Evolutionary conservation across 2,888 invertebrate genomes (phyloP).

Genomic region (Autographa gamma): DNA sequence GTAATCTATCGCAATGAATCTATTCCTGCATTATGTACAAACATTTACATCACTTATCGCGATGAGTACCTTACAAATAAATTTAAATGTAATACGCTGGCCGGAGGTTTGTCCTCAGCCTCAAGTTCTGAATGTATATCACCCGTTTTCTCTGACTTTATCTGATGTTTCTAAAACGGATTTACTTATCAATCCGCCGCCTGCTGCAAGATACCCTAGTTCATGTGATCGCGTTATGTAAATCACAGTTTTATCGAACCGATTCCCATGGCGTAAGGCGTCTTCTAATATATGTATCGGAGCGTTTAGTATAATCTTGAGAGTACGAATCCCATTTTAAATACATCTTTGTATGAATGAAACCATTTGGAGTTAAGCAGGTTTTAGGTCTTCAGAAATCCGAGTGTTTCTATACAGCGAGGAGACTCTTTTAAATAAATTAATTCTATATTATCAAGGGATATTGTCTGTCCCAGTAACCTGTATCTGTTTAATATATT

Average conservation of each 20-base stretch:
- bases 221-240: constrained; percentile 7
- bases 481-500: constrained; percentile 25
- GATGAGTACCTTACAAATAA: not conserved
- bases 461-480: constrained; percentile 10
- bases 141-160: constrained; percentile 4
- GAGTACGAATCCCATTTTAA: constrained; percentile 29
- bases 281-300: constrained; percentile 2
- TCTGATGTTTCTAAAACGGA: constrained; percentile 18
- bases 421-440: constrained; percentile 30
- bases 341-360: constrained; percentile 25
- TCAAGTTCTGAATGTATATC: not conserved
- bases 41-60: not conserved
- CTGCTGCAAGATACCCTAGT: constrained; percentile 20
- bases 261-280: constrained; percentile 9
- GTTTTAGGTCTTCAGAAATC: constrained; percentile 42
- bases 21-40: not conserved
- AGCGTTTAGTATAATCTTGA: constrained; percentile 9
- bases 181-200: constrained; percentile 23
- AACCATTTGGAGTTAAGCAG: constrained; percentile 14
- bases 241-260: constrained; percentile 12
- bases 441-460: constrained; percentile 18
- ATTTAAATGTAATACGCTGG: not conserved
- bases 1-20: not conserved
- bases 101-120: not conserved
- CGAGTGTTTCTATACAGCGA: constrained; percentile 21